Conservation (phyloP, 2,888 invertebrate species). For the Calameuta idolon region DNA sequence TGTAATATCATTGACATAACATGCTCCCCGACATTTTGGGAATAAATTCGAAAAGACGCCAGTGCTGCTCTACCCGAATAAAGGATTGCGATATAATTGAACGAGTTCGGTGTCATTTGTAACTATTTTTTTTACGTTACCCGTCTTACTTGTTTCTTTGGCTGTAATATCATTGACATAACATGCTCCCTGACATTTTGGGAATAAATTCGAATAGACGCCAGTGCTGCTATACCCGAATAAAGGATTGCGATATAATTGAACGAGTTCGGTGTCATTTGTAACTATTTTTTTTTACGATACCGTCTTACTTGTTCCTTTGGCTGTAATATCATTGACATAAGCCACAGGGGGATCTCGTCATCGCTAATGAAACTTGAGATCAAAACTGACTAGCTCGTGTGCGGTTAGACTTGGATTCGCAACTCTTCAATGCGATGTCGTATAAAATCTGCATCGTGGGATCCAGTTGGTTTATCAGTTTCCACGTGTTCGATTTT, state of each 20-base stretch:
- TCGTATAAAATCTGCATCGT: not conserved
- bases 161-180: not conserved
- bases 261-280: not conserved
- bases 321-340: not conserved
- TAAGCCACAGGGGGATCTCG: not conserved
- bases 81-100: not conserved
- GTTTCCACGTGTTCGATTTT: not conserved
- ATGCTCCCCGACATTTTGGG: not conserved
- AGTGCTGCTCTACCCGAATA: not conserved
- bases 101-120: not conserved
- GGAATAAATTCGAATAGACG: not conserved
- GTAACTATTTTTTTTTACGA: not conserved
- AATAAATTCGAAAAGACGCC: not conserved
- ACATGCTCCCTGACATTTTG: not conserved
- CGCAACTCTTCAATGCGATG: not conserved
- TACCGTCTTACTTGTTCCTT: no score
- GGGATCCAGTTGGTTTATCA: not conserved
- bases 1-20: not conserved
- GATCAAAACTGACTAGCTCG: not conserved
- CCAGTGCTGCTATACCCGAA: not conserved
- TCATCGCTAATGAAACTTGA: not conserved
- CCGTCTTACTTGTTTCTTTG: no score
- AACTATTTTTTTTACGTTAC: not conserved
- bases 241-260: not conserved
- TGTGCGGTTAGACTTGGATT: not conserved